Evolutionary conservation across 2,888 invertebrate genomes (phyloP), one percentile per base, ranked within the genome.

Genomic region (Labia minor): DNA sequence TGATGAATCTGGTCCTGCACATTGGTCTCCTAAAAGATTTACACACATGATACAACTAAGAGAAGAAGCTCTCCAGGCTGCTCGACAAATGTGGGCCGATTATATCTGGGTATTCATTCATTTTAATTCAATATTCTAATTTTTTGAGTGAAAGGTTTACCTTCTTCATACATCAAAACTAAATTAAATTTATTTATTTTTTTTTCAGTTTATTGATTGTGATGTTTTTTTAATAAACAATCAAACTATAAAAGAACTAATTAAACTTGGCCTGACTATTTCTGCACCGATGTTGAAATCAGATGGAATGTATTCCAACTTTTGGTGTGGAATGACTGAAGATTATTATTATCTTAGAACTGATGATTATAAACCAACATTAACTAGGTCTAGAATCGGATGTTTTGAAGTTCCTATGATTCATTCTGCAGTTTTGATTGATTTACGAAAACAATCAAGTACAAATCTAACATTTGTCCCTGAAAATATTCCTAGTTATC

Each of bases 281-380:
- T 85, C 88, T 1, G 88, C 94, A 0, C 96, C 97, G 0, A 87
- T 96, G 87, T 79, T 97, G 26, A 81, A 86, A 66, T 91, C 95
- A 0, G 90, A 92, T 68, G 90, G 91, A 14, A 77, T 90, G 37
- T 97, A 96, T 77, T 93, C 94, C 18, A 98, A 98, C 77, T 98
- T 93, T 78, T 98, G 97, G 97, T 90, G 90, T 72, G 96, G 90
- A 1, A 95, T 97, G 91, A 86, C 89, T 0, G 81, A 85, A 0
- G 83, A 89, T 69, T 94, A 89, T 75, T 90, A 95, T 76, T 93
- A 93, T 75, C 78, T 83, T 71, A 82, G 95, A 73, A 91, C 93
- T 0, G 88, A 90, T 3, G 86, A 90, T 62, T 98, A 97, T 75
- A 85, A 88, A 72, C 85, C 87, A 1, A 91, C 96, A 65, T 79